Conservation (phyloP, 2,888 invertebrate genomes). For the Priocnemis perturbator region DNA sequence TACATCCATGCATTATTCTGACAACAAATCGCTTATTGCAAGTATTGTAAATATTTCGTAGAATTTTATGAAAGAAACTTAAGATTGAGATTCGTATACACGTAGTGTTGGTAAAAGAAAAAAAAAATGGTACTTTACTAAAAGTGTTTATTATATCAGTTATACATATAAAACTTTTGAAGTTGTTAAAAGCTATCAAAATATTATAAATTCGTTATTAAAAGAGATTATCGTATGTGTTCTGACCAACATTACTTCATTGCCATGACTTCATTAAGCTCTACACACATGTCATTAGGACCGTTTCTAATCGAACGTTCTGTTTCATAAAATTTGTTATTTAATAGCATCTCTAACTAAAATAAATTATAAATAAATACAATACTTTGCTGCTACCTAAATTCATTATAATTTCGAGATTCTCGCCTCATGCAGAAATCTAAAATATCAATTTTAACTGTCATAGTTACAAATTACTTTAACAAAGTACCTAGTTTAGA, state of each 20-base stretch:
- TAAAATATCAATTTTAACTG: constrained; percentile 63
- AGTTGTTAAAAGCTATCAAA: constrained; percentile 62
- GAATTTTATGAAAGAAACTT: no score
- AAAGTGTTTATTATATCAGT: constrained; percentile 67
- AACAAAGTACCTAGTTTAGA: constrained; percentile 44
- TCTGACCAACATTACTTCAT: constrained; percentile 38
- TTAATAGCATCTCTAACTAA: constrained; percentile 70
- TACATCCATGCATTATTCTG: no score
- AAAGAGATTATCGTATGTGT: constrained; percentile 42
- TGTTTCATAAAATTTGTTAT: constrained; percentile 62
- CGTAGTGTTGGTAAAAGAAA: constrained; percentile 23
- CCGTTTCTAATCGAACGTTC: constrained; percentile 39
- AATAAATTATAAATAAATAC: constrained; percentile 75
- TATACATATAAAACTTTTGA: constrained; percentile 66
- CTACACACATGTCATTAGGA: constrained; percentile 37
- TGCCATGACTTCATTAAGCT: constrained; percentile 37
- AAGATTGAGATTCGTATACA: not conserved
- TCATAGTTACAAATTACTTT: constrained; percentile 47
- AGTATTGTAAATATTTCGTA: no score
- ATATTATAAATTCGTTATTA: constrained; percentile 45
- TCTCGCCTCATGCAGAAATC: constrained; percentile 60
- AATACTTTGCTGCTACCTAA: constrained; percentile 74
- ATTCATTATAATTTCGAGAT: constrained; percentile 69
- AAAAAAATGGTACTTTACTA: constrained; percentile 38
- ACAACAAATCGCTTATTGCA: no score